phyloP scores from a whole-genome alignment of 2,888 invertebrate species.

The Drosophila sordidula region DNA sequence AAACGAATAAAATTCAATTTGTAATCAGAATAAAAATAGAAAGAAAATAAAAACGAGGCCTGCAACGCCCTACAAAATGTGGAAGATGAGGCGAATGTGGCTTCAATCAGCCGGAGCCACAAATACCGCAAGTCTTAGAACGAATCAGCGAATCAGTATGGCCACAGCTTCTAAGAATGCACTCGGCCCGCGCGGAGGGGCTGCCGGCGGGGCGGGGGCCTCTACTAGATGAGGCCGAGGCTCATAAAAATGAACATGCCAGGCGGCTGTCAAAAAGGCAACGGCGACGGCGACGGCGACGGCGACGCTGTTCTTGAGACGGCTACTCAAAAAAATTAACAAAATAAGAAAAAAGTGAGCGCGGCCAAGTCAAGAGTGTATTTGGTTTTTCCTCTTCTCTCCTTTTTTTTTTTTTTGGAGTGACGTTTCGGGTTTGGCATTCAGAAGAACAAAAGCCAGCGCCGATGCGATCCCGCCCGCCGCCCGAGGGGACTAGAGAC shows the following conservation, averaged over 20 bases:
- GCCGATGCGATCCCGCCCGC: slow-evolving; percentile 51
- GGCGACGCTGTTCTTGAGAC: slow-evolving; percentile 46
- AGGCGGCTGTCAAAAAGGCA: slow-evolving; percentile 72
- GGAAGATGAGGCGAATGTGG: slow-evolving; percentile 6
- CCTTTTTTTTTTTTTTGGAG: slow-evolving; percentile 45
- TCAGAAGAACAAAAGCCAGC: slow-evolving; percentile 73
- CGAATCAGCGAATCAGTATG: slow-evolving; percentile 22
- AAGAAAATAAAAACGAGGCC: slow-evolving; percentile 10
- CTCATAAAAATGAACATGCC: slow-evolving; percentile 75
- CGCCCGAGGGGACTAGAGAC: slow-evolving; percentile 62
- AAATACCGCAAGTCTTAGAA: slow-evolving; percentile 70
- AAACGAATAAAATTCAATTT: slow-evolving; percentile 76
- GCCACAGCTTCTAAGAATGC: slow-evolving; percentile 69
- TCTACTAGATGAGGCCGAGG: slow-evolving; percentile 22
- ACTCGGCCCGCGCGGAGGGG: slow-evolving; percentile 9
- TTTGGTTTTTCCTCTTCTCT: slow-evolving; percentile 36
- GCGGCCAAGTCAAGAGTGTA: slow-evolving; percentile 43
- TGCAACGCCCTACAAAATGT: slow-evolving; percentile 54
- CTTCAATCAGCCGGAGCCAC: slow-evolving; percentile 46
- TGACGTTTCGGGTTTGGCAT: slow-evolving; percentile 77
- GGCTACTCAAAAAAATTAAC: slow-evolving; percentile 60
- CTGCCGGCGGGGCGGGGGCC: background rate
- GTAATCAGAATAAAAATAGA: slow-evolving; percentile 62
- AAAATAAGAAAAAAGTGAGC: slow-evolving; percentile 7
- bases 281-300: slow-evolving; percentile 27